phyloP scores from a whole-genome alignment of 2,888 invertebrate species.

The Eulithis prunata region DNA sequence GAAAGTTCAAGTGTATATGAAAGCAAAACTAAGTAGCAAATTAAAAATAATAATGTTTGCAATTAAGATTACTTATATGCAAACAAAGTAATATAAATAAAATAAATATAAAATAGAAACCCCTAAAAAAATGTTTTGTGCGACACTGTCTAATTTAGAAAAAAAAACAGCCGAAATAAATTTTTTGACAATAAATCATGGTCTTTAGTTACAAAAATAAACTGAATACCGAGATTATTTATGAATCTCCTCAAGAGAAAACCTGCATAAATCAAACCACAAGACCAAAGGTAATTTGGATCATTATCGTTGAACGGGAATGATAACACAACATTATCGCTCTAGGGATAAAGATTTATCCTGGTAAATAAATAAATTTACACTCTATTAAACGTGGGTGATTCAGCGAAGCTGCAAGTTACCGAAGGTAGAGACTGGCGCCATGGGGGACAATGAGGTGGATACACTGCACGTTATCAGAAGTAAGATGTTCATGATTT shows the following conservation, averaged over 20 bases:
- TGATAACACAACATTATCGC: slow-evolving; percentile 24
- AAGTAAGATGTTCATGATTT: background rate
- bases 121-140: too few species aligned
- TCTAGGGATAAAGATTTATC: slow-evolving; percentile 19
- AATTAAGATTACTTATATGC: too few species aligned
- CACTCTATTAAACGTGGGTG: slow-evolving; percentile 70
- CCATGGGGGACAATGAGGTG: slow-evolving; percentile 33
- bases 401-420: slow-evolving; percentile 62
- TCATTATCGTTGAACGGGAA: slow-evolving; percentile 14
- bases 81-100: too few species aligned
- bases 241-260: background rate
- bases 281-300: slow-evolving; percentile 7
- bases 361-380: slow-evolving; percentile 60
- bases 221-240: background rate
- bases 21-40: too few species aligned
- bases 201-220: background rate
- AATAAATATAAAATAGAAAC: too few species aligned
- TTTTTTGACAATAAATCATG: background rate
- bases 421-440: slow-evolving; percentile 45
- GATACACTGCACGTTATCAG: slow-evolving; percentile 21
- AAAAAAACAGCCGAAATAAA: too few species aligned
- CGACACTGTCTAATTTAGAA: too few species aligned
- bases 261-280: slow-evolving; percentile 6
- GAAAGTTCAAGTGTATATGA: too few species aligned
- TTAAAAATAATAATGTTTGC: too few species aligned